Evolutionary conservation across 2,888 invertebrate species (phyloP).

Genomic region (Drosophila quinaria): DNA sequence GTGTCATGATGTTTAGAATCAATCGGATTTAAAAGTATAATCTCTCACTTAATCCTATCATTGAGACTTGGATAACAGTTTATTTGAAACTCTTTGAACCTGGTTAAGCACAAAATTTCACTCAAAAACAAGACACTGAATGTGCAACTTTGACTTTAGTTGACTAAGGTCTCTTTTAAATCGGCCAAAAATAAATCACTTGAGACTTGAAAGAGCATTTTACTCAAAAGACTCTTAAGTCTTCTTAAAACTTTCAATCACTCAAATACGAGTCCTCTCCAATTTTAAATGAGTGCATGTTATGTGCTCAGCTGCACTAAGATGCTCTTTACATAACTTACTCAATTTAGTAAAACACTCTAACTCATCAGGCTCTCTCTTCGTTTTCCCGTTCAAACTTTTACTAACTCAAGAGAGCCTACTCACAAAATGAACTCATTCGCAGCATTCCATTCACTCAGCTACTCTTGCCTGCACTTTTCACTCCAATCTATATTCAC

Average conservation of each 20-base stretch:
- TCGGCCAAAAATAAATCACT: no score
- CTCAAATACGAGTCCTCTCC: background rate
- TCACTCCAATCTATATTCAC: constrained; percentile 32
- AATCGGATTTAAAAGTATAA: background rate
- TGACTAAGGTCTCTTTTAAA: background rate
- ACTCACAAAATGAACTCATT: background rate
- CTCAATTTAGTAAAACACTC: background rate
- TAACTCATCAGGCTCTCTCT: constrained; percentile 9
- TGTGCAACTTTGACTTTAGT: background rate
- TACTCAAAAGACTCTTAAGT: background rate
- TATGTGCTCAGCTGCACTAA: background rate
- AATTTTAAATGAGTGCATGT: background rate
- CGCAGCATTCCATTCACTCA: background rate
- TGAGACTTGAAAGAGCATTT: no score
- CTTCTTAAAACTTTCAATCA: background rate
- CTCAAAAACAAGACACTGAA: background rate
- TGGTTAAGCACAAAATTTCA: background rate
- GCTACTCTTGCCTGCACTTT: background rate
- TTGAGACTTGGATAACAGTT: background rate
- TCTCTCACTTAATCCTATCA: background rate
- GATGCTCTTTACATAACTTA: background rate
- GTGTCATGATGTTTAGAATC: background rate
- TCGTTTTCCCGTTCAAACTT: background rate
- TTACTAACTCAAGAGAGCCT: constrained; percentile 1
- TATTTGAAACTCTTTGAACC: background rate